phyloP scores from a whole-genome alignment of 1,140 invertebrate species.

The Trinorchestia longiramus region DNA sequence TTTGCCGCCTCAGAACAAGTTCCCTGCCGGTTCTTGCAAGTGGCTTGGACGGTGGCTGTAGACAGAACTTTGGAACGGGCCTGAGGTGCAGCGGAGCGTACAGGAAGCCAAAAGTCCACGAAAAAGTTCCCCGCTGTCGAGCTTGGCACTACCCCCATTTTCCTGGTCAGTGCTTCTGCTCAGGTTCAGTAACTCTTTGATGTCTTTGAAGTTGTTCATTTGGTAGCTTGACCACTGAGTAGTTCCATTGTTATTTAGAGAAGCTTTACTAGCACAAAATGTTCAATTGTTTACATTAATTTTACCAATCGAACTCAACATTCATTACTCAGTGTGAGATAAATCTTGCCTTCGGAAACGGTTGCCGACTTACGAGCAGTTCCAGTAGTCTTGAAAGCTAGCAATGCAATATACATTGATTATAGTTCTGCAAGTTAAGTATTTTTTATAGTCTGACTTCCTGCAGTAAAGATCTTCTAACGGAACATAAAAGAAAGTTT shows the following conservation, averaged over 20 bases:
- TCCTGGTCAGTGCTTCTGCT: conserved; percentile 19
- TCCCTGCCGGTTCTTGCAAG: not conserved
- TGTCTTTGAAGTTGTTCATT: not conserved
- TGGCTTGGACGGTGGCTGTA: not conserved
- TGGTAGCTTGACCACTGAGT: not conserved
- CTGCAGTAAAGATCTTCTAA: too few relatives aligned
- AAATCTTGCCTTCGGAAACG: too few relatives aligned
- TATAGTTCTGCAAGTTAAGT: too few relatives aligned
- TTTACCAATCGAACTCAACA: not conserved
- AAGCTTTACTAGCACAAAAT: not conserved
- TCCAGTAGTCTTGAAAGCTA: too few relatives aligned
- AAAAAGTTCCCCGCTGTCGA: not conserved
- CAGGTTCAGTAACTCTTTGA: not conserved
- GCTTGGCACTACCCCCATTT: not conserved
- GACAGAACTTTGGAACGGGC: not conserved
- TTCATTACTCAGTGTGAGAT: not conserved
- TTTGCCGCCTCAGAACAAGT: conserved; percentile 6
- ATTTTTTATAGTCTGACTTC: too few relatives aligned
- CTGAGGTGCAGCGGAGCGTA: not conserved
- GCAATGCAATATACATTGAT: too few relatives aligned
- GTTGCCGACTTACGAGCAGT: too few relatives aligned
- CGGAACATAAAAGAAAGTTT: too few relatives aligned
- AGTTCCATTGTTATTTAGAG: not conserved
- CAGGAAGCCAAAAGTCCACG: not conserved
- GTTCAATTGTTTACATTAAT: not conserved